phyloP scores from a whole-genome alignment of 2,888 invertebrate genomes.

The Pelosia muscerda region DNA sequence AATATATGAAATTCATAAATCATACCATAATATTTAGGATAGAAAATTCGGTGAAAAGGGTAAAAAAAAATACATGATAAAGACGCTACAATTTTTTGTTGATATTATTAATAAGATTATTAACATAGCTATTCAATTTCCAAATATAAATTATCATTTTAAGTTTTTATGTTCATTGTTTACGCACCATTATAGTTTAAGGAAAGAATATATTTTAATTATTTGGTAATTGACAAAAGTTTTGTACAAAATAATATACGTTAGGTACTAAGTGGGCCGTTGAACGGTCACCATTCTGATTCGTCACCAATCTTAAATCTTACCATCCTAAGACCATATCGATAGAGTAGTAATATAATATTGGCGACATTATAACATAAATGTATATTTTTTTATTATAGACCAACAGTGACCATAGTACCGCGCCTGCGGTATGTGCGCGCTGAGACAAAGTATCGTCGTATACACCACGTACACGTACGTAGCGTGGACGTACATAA shows the following conservation, averaged over 20 bases:
- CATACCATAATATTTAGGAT: too few species aligned
- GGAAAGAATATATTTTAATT: neutral
- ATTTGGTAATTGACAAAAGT: neutral
- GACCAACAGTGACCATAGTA: too few species aligned
- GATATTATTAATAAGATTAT: too few species aligned
- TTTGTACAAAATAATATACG: neutral
- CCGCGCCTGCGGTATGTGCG: too few species aligned
- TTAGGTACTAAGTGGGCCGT: neutral
- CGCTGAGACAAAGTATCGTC: too few species aligned
- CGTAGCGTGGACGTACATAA: too few species aligned
- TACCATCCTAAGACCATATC: neutral
- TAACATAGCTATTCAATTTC: too few species aligned
- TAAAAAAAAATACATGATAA: neutral
- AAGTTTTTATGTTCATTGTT: neutral
- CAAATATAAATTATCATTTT: too few species aligned
- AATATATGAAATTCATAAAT: neutral
- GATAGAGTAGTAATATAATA: neutral
- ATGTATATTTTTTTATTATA: too few species aligned
- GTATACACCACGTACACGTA: too few species aligned
- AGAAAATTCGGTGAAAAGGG: neutral
- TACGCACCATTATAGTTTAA: neutral
- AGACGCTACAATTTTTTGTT: too few species aligned
- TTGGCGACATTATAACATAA: neutral
- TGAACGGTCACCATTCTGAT: neutral
- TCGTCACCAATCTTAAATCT: too few species aligned